These are phyloP conservation scores for Drosophila atripex DNA, from an alignment of 2,888 invertebrate species.

Conservation along the genomic window DNA sequence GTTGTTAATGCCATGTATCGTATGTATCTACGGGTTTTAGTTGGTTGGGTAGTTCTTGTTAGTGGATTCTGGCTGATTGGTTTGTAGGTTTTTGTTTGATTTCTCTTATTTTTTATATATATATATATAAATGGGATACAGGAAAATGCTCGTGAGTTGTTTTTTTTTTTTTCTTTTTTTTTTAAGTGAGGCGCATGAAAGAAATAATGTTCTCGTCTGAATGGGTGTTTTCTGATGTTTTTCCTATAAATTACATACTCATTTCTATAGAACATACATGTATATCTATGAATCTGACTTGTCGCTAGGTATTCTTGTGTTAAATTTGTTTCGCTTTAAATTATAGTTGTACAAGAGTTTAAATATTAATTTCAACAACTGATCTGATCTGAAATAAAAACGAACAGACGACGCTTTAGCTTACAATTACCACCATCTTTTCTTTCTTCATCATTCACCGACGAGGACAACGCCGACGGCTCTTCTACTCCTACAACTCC, in stretches of 20 bases:
- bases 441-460: slow-evolving; percentile 76
- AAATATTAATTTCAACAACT: slow-evolving; percentile 81
- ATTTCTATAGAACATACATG: slow-evolving; percentile 61
- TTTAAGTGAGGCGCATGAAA: slow-evolving; percentile 52
- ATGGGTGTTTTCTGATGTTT: slow-evolving; percentile 57
- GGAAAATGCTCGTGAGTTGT: slow-evolving; percentile 15
- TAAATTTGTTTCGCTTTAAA: slow-evolving; percentile 58
- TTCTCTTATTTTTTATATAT: neutral
- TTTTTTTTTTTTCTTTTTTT: too few species aligned
- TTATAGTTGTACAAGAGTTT: slow-evolving; percentile 66
- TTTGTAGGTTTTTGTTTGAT: slow-evolving; percentile 14
- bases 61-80: slow-evolving; percentile 41
- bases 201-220: slow-evolving; percentile 49
- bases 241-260: slow-evolving; percentile 64
- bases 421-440: slow-evolving; percentile 79
- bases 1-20: slow-evolving; percentile 54
- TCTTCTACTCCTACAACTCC: slow-evolving; percentile 18
- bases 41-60: slow-evolving; percentile 37
- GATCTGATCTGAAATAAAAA: slow-evolving; percentile 76
- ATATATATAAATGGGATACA: slow-evolving; percentile 5
- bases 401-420: slow-evolving; percentile 83
- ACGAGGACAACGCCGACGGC: slow-evolving; percentile 28
- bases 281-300: slow-evolving; percentile 55
- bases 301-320: slow-evolving; percentile 43
- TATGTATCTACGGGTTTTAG: slow-evolving; percentile 42